Evolutionary conservation across 2,797 vertebrate species (phyloP).

Genomic region (Pseudomugil gertrudae): DNA sequence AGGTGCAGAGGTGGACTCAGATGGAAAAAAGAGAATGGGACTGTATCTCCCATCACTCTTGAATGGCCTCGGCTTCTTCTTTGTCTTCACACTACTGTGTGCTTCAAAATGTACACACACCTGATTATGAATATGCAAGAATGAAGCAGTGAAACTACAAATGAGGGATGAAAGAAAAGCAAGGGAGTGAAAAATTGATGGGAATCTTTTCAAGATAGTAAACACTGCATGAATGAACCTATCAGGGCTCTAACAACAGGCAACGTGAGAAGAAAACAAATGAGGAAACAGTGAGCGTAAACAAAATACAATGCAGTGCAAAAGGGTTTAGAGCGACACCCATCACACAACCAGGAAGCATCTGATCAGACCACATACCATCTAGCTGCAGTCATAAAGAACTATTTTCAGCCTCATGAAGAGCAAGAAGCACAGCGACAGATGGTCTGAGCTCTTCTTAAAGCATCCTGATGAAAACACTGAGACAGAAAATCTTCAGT

Average conservation of each 20-base stretch:
- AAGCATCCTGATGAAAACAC: background rate
- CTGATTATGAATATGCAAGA: constrained; percentile 72
- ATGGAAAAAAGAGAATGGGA: constrained; percentile 33
- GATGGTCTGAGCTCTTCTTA: constrained; percentile 10
- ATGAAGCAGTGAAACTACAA: constrained; percentile 34
- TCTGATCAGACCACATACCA: too few species aligned
- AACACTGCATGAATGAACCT: constrained; percentile 75
- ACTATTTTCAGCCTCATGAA: background rate
- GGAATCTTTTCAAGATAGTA: constrained; percentile 69
- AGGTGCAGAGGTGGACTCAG: constrained; percentile 26
- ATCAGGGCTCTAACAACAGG: constrained; percentile 60
- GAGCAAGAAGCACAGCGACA: background rate
- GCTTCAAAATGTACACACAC: constrained; percentile 70
- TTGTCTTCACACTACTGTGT: constrained; percentile 37
- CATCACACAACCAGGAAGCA: background rate
- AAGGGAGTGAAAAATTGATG: constrained; percentile 64
- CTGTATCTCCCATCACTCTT: constrained; percentile 39
- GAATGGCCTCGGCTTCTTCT: constrained; percentile 37
- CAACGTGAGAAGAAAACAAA: constrained; percentile 53
- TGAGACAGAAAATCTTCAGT: constrained; percentile 2
- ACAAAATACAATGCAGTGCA: background rate
- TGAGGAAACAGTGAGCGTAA: constrained; percentile 28
- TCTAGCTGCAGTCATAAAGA: constrained; percentile 1
- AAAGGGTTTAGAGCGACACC: background rate
- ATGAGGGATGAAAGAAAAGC: constrained; percentile 33